These are phyloP conservation scores for Baronia brevicornis DNA, from an alignment of 2,888 invertebrate species.

Conservation along the genomic window DNA sequence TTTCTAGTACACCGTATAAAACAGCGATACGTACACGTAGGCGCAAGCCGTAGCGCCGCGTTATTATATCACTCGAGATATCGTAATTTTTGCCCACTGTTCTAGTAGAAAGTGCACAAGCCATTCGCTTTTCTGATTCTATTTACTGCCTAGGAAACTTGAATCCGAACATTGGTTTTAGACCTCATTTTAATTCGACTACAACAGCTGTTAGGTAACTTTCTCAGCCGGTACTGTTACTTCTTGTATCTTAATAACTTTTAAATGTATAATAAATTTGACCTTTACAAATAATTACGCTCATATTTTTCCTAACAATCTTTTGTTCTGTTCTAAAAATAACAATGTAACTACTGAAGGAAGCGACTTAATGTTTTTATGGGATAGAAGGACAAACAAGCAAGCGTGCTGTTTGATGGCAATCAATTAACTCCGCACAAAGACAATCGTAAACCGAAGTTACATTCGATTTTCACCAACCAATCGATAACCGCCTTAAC, in stretches of 20 bases:
- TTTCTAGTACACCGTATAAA: too few relatives aligned
- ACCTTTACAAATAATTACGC: too few relatives aligned
- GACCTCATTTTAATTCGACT: conserved; percentile 20
- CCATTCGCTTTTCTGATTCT: conserved; percentile 57
- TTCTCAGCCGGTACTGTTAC: conserved; percentile 7
- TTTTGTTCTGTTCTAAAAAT: too few relatives aligned
- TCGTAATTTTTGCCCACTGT: conserved; percentile 61
- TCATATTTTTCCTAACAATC: too few relatives aligned
- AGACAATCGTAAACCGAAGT: too few relatives aligned
- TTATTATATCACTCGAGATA: conserved; percentile 61
- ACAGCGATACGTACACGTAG: conserved; percentile 29
- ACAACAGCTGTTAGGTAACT: conserved; percentile 7
- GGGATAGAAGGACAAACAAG: too few relatives aligned
- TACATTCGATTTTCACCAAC: too few relatives aligned
- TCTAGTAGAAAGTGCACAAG: conserved; percentile 62
- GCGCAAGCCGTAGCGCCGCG: conserved; percentile 23
- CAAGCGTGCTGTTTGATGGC: too few relatives aligned
- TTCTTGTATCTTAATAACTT: background rate
- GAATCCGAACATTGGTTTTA: conserved; percentile 25
- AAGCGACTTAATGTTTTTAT: too few relatives aligned
- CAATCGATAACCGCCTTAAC: too few relatives aligned
- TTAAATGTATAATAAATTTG: background rate
- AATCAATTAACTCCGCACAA: too few relatives aligned
- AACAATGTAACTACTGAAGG: too few relatives aligned
- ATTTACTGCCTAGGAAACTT: conserved; percentile 45